Conservation (phyloP, 2,797 vertebrate species). For the Pteropus rufus region DNA sequence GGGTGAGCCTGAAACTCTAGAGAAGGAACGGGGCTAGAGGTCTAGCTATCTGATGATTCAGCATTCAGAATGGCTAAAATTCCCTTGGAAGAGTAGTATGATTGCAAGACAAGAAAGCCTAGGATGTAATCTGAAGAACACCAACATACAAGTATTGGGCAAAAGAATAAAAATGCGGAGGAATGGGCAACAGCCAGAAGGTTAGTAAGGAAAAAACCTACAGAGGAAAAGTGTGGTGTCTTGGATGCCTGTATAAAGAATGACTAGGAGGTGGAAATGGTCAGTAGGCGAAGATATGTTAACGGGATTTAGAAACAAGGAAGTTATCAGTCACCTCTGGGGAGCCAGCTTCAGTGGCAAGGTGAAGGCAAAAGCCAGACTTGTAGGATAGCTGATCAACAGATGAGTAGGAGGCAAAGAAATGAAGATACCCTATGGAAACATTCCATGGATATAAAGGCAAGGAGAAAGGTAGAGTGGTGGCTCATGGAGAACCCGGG, state of each 20-base stretch:
- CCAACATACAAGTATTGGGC: not conserved
- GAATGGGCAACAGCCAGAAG: not conserved
- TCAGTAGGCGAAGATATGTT: not conserved
- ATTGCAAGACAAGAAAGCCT: not conserved
- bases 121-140: not conserved
- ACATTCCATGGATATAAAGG: not conserved
- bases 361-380: not conserved
- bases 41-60: rapidly evolving
- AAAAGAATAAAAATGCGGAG: not conserved
- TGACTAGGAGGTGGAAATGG: not conserved
- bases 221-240: not conserved
- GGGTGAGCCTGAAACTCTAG: not conserved
- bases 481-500: not conserved
- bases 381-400: too few species aligned
- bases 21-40: not conserved
- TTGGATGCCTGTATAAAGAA: not conserved
- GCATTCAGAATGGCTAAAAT: not conserved
- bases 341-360: not conserved
- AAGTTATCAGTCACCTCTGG: not conserved
- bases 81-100: too few species aligned
- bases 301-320: not conserved
- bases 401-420: not conserved
- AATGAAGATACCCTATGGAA: not conserved
- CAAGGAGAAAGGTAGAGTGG: not conserved
- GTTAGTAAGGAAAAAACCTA: not conserved